Evolutionary conservation across 1,140 invertebrate species (phyloP), one percentile per base, ranked within the genome.

Genomic region (Antheraea mylitta): DNA sequence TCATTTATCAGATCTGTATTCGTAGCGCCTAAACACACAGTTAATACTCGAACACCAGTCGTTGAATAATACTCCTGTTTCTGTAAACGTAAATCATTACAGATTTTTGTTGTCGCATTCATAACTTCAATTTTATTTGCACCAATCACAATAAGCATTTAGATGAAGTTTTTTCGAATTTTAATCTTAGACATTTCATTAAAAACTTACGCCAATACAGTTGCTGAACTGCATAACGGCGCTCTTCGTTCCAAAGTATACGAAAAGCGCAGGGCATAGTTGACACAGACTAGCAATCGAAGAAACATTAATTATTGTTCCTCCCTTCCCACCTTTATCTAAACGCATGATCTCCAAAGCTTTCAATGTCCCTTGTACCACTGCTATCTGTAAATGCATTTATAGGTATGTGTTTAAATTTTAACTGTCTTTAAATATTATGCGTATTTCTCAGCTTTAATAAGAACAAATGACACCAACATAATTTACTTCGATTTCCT

Each of bases 221-320:
- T 92, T 92, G 16, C 93, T 94, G 66, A 94, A 93, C 64, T 93
- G 93, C 63, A 94, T 79, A 11, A 95, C 93, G 7, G 92, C 94
- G 67, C 92, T 89, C 71, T 94, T 94, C 0, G 93, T 93, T 22
- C 93, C 93, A n/a, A 22, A 36, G 85, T 83, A 74, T 94, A 94
- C 3, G 94, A 82, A 0, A 94, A 94, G 30, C 90, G 77, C 3
- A 90, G 77, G 18, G 80, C 4, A 30, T 30, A 83, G 60, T 93
- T 93, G 5, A 86, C 48, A 78, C 13, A 95, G 71, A n/a, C 92
- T 94, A 67, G 86, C 80, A 69, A 93, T 82, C 30, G 93, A 93
- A 6, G 89, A 87, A 58, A 93, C 89, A 70, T 93, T 94, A 18
- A 94, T 81, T 7, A 94, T 83, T 0, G 87, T 91, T 0, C 93